A percentile compares a stretch with the other conserved stretches of the same genome.
Conservation (phyloP, 2,888 invertebrate genomes). For the Microchrysa polita region DNA sequence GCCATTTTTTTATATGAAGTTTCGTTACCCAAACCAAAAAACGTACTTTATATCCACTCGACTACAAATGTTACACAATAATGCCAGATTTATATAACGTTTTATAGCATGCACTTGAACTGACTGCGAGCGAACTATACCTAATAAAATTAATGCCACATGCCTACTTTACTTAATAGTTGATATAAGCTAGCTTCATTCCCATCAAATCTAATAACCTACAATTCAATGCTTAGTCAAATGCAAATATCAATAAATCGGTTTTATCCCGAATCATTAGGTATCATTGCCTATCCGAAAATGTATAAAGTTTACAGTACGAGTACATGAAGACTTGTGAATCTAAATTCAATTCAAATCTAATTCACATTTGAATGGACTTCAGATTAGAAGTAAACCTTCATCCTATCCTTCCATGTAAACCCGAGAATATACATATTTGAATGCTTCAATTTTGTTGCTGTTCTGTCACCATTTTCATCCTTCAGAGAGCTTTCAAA, state of each 20-base stretch:
- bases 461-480: conserved; percentile 10
- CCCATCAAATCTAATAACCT: background rate
- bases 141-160: too few species aligned
- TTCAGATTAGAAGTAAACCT: conserved; percentile 39
- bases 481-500: background rate
- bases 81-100: too few species aligned
- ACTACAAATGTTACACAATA: too few species aligned
- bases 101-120: too few species aligned
- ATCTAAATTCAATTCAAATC: conserved; percentile 27
- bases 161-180: too few species aligned
- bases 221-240: background rate
- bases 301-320: conserved; percentile 6
- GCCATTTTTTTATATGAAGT: too few species aligned
- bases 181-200: too few species aligned
- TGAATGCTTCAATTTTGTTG: background rate
- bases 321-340: background rate
- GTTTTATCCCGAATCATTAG: background rate
- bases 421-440: background rate
- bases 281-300: conserved; percentile 8
- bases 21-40: too few species aligned
- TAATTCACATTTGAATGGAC: conserved; percentile 48
- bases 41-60: too few species aligned
- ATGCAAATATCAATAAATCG: conserved; percentile 2
- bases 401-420: conserved; percentile 12
- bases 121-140: too few species aligned